Conservation (phyloP, 2,113 vertebrate species). For the Dicentrarchus labrax region DNA sequence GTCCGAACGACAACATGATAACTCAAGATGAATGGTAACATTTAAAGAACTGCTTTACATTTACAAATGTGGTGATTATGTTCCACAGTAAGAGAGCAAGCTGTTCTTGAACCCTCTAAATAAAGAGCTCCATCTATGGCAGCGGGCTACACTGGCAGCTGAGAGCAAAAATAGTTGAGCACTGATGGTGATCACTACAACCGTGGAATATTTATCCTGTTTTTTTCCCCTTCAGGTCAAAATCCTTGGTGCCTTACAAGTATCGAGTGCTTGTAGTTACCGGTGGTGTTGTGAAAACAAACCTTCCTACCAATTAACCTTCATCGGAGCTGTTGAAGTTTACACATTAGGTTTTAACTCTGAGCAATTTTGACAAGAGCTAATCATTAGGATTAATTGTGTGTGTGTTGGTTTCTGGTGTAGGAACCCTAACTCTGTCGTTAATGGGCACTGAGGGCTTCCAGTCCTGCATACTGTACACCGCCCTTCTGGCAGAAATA, state of each 20-base stretch:
- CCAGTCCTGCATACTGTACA: neutral
- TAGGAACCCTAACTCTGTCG: slow-evolving; percentile 17
- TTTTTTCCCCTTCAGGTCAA: slow-evolving; percentile 36
- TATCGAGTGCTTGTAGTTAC: slow-evolving; percentile 15
- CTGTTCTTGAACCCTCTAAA: slow-evolving; percentile 77
- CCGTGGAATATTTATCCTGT: neutral
- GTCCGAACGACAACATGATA: slow-evolving; percentile 63
- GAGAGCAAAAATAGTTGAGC: slow-evolving; percentile 47
- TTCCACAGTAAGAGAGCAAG: slow-evolving; percentile 73
- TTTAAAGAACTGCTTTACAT: slow-evolving; percentile 71
- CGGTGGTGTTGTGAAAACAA: slow-evolving; percentile 56
- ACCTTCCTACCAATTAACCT: slow-evolving; percentile 44
- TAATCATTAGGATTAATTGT: slow-evolving; percentile 62
- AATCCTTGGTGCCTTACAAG: slow-evolving; percentile 48
- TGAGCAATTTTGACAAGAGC: slow-evolving; percentile 56
- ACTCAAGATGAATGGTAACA: slow-evolving; percentile 72
- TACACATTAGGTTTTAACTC: slow-evolving; percentile 29
- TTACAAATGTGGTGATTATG: slow-evolving; percentile 74
- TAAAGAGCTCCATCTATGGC: slow-evolving; percentile 50
- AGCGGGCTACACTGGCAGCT: slow-evolving; percentile 48
- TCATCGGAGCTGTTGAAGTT: slow-evolving; percentile 18
- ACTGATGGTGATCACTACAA: slow-evolving; percentile 37
- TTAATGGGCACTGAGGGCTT: slow-evolving; percentile 11
- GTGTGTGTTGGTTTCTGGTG: slow-evolving; percentile 40
- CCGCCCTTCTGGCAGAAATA: neutral